A percentile compares a stretch with the other conserved stretches of the same genome.
Evolutionary conservation across 35 echinoderm and acorn worm species (phyloP).

Genomic region (Amphiura filiformis): DNA sequence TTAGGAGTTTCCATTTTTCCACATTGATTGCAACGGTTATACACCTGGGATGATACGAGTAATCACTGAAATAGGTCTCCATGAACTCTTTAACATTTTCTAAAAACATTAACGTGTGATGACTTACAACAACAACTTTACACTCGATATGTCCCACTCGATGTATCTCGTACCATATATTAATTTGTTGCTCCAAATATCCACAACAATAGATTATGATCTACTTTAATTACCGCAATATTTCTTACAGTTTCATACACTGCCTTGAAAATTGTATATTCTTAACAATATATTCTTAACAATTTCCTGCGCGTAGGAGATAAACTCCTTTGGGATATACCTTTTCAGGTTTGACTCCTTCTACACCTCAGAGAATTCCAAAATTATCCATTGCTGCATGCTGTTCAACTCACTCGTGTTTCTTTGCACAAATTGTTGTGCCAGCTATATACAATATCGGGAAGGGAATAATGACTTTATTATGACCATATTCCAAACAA

Average conservation of each 20-base stretch:
- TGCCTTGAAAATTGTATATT: too few species aligned
- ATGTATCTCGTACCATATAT: not conserved
- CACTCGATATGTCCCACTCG: too few species aligned
- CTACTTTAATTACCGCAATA: constrained; percentile 8
- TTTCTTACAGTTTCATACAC: not conserved
- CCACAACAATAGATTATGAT: not conserved
- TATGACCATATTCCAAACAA: not conserved
- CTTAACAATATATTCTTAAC: not conserved
- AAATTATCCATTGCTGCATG: not conserved
- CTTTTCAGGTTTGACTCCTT: not conserved
- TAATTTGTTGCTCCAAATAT: not conserved
- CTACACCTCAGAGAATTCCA: not conserved
- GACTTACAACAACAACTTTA: not conserved
- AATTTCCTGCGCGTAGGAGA: not conserved
- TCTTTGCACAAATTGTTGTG: not conserved
- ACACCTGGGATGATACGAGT: too few species aligned
- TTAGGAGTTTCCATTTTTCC: not conserved
- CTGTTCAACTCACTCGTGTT: not conserved
- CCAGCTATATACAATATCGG: not conserved
- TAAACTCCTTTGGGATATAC: not conserved
- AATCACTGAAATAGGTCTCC: too few species aligned
- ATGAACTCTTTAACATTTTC: too few species aligned
- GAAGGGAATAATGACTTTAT: not conserved
- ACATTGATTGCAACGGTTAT: not conserved
- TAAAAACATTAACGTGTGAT: too few species aligned